Percentiles rank a stretch among this genome's conserved stretches.
Evolutionary conservation across 2,113 vertebrate genomes (phyloP).

Genomic region (Pseudorhombus dupliciocellatus): DNA sequence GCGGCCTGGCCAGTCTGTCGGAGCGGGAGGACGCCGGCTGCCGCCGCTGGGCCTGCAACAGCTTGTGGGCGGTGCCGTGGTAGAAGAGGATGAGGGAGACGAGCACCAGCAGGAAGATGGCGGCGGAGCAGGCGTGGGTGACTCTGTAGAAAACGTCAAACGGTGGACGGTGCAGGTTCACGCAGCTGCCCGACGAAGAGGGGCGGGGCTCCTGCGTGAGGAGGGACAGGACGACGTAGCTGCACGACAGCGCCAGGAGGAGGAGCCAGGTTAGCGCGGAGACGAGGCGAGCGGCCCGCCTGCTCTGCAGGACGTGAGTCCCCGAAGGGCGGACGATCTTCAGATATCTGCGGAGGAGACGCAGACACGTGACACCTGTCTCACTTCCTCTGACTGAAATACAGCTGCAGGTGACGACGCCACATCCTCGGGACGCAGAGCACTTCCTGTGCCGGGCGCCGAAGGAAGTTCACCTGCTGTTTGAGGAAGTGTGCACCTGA

Average conservation of each 20-base stretch:
- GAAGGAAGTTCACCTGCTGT: no score
- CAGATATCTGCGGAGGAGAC: slow-evolving; percentile 69
- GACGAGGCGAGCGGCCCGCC: slow-evolving; percentile 44
- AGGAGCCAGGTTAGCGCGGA: slow-evolving; percentile 65
- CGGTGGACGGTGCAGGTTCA: slow-evolving; percentile 22
- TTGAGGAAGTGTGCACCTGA: no score
- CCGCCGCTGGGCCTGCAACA: slow-evolving; percentile 38
- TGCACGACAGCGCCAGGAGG: slow-evolving; percentile 33
- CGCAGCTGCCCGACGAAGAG: background rate
- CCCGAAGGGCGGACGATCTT: slow-evolving; percentile 72
- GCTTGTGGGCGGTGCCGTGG: slow-evolving; percentile 46
- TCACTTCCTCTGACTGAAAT: no score
- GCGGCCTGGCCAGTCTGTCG: slow-evolving; percentile 58
- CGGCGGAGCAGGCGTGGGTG: slow-evolving; percentile 45
- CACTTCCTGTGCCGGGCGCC: no score
- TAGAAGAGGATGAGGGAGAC: slow-evolving; percentile 72
- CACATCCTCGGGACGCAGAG: no score
- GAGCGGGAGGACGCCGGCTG: background rate
- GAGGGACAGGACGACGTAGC: slow-evolving; percentile 62
- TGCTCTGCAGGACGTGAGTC: slow-evolving; percentile 64
- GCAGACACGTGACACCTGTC: no score
- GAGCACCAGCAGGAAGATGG: slow-evolving; percentile 69
- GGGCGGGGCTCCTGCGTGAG: accelerated
- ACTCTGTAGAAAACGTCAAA: slow-evolving; percentile 44
- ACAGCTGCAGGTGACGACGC: no score